Conservation (phyloP, 2,888 invertebrate genomes). For the Lochmaea capreae region DNA sequence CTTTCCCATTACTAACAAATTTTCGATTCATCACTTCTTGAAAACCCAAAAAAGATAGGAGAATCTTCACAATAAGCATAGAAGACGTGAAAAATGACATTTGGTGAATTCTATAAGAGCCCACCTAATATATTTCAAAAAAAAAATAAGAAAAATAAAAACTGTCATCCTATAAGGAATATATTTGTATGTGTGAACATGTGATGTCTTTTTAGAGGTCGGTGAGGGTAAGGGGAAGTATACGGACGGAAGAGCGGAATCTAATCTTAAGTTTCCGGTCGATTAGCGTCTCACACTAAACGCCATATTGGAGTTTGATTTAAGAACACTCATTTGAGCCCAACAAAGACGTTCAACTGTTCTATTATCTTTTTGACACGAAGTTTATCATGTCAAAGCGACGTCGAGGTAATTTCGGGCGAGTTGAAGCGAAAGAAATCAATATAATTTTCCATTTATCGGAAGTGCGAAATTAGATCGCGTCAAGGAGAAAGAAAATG, state of each 20-base stretch:
- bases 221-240: constrained; percentile 27
- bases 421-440: constrained; percentile 54
- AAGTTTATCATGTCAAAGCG: constrained; percentile 60
- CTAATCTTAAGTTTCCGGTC: constrained; percentile 67
- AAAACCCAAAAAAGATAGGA: constrained; percentile 27
- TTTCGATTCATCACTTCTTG: constrained; percentile 31
- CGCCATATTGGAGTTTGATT: constrained; percentile 68
- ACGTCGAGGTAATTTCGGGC: constrained; percentile 57
- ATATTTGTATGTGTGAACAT: constrained; percentile 40
- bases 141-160: constrained; percentile 32
- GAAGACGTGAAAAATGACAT: constrained; percentile 40
- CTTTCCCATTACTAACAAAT: constrained; percentile 25
- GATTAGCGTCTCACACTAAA: constrained; percentile 65
- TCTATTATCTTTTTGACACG: constrained; percentile 64
- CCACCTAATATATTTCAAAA: constrained; percentile 30
- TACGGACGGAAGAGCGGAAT: constrained; percentile 51
- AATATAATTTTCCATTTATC: constrained; percentile 54
- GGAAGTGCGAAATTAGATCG: constrained; percentile 36
- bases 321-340: constrained; percentile 66
- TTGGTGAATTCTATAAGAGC: constrained; percentile 40
- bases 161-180: constrained; percentile 34
- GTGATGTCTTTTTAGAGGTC: constrained; percentile 36
- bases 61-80: constrained; percentile 22
- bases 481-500: constrained; percentile 25
- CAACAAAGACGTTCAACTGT: constrained; percentile 65